Base-by-base conservation (phyloP, 2,797 vertebrate genomes). In the Anolis apletophallus region DNA sequence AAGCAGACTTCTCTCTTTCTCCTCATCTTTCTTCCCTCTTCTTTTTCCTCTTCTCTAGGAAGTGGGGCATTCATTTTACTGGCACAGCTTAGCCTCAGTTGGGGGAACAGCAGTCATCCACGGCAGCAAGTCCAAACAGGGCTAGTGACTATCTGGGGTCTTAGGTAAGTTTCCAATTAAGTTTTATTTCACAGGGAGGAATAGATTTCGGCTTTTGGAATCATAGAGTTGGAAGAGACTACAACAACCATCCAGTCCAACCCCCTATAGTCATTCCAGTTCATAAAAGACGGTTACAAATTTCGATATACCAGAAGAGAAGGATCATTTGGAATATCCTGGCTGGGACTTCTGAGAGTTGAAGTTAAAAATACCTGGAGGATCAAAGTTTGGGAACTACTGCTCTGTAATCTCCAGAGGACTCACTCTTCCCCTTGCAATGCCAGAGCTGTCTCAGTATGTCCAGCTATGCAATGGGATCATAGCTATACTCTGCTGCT, bases 11-110 rank as follows among this genome's bases (percentile, higher is more conserved):
- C 68, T 40, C 3, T 71, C 77, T 29, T 29, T 64, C 61, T 64
- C 21, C 6, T 61, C 61, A 26, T 61, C 61, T 46, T 46, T 46
- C 46, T 46, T 29, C 1, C 40, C 3, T 46, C 69, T 40, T 19
- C 19, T 11, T 17, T 59, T 34, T 50, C 2, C 52, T 59, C 67
- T 16, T 76, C 19, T 59, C 83, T 50, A 97, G 97, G 97, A 76
- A 97, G 97, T 67, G 96, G 96, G 26, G 97, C 97, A 3, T 98
- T 97, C 94, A 92, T 98, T 91, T 91, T 97, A 26, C 94, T 98
- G 71, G 95, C 96, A 75, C 96, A 97, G 91, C 95, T 98, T 85
- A 97, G 97, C 93, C 96, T 95, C 13, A 84, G 94, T 17, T 97
- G 97, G 97, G 96, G 96, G 84, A 96, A 96, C 91, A 95, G 94